phyloP scores from a whole-genome alignment of 2,888 invertebrate species.

The Melanostoma mellinum region DNA sequence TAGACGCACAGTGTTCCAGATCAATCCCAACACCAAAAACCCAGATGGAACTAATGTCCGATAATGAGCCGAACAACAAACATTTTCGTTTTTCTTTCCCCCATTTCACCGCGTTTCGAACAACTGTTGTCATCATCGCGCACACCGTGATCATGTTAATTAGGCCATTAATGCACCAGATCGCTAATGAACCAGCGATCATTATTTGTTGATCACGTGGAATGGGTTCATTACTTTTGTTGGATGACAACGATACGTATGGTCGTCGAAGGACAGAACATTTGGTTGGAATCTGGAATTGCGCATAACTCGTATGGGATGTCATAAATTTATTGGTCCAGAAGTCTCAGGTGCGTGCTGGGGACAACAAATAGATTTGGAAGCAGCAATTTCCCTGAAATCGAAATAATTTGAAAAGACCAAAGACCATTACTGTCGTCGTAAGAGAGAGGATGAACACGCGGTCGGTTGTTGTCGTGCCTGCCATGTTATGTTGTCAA shows the following conservation, averaged over 20 bases:
- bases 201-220: constrained; percentile 68
- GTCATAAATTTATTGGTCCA: constrained; percentile 42
- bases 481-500: constrained; percentile 3
- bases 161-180: constrained; percentile 60
- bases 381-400: constrained; percentile 33
- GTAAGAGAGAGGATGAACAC: constrained; percentile 46
- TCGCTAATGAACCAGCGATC: constrained; percentile 69
- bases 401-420: constrained; percentile 30
- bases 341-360: constrained; percentile 17
- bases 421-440: constrained; percentile 44
- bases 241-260: constrained; percentile 24
- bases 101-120: not conserved
- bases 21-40: constrained; percentile 20
- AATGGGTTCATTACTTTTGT: constrained; percentile 69
- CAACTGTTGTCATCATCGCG: constrained; percentile 47
- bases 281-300: constrained; percentile 50
- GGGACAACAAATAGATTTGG: constrained; percentile 33
- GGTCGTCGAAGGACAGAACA: not conserved
- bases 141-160: constrained; percentile 62
- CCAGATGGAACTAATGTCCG: constrained; percentile 43
- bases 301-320: constrained; percentile 41
- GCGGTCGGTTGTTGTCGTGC: constrained; percentile 2
- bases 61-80: constrained; percentile 63
- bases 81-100: constrained; percentile 1
- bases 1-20: constrained; percentile 28